phyloP scores from a whole-genome alignment of 2,113 vertebrate species.

The Aix galericulata region DNA sequence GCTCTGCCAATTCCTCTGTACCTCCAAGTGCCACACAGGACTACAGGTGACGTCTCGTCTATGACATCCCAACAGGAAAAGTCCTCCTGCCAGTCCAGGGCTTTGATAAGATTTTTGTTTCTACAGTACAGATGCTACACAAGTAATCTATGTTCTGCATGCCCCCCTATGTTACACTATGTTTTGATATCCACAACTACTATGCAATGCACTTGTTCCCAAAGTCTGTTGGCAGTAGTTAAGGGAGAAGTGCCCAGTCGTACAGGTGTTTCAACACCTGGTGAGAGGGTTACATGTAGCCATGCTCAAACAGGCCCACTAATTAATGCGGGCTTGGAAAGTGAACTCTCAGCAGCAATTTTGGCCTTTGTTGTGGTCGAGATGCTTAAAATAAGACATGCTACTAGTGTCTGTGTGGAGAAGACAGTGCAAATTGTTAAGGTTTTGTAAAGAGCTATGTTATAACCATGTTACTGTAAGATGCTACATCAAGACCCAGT shows the following conservation, averaged over 20 bases:
- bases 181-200: background rate
- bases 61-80: background rate
- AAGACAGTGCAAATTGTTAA: background rate
- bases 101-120: background rate
- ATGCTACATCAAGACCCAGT: background rate
- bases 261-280: background rate
- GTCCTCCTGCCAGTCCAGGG: background rate
- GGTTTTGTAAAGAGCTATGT: background rate
- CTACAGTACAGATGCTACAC: background rate
- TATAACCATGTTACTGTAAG: background rate
- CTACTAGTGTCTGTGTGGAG: background rate
- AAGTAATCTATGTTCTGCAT: background rate
- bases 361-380: background rate
- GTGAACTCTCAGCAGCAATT: background rate
- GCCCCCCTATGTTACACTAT: background rate
- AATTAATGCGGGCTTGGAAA: background rate
- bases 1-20: background rate
- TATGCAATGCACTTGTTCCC: constrained; percentile 2
- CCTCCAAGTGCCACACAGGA: background rate
- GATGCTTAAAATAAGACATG: background rate
- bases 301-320: background rate
- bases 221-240: background rate
- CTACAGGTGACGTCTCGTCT: background rate
- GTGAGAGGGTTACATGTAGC: background rate
- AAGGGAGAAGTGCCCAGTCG: background rate